These are phyloP conservation scores for Lepidocyrtoides sp. DNA, from an alignment of 2,888 invertebrate species.

Conservation along the genomic window DNA sequence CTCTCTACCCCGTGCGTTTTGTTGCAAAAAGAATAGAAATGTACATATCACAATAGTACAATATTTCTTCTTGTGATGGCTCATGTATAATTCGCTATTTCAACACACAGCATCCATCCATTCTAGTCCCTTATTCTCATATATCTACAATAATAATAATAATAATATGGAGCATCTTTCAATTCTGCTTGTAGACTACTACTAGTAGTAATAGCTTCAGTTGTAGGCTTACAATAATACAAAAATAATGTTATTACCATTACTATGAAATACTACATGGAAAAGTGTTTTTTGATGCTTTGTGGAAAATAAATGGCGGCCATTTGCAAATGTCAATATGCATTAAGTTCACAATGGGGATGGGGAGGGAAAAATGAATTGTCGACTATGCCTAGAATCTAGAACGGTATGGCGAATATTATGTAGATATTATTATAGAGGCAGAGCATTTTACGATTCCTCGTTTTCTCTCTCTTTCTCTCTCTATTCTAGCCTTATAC, in stretches of 20 bases:
- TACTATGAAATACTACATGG: slow-evolving; percentile 27
- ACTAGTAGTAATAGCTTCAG: background rate
- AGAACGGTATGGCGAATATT: background rate
- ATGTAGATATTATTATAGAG: background rate
- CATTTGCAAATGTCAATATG: slow-evolving; percentile 81
- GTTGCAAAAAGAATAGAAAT: too few species aligned
- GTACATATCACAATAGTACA: background rate
- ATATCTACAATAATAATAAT: background rate
- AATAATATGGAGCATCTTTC: background rate
- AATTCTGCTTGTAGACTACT: background rate
- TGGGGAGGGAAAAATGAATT: slow-evolving; percentile 19
- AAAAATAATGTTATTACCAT: slow-evolving; percentile 48
- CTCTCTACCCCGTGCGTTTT: background rate
- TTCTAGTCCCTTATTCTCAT: background rate
- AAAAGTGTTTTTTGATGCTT: slow-evolving; percentile 75
- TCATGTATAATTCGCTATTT: slow-evolving; percentile 36
- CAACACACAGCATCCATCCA: background rate
- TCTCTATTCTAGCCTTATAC: background rate
- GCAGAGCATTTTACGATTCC: background rate
- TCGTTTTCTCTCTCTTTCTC: background rate
- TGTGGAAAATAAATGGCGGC: slow-evolving; percentile 75
- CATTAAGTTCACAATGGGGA: slow-evolving; percentile 75
- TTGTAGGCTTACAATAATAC: too few species aligned
- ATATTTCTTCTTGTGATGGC: background rate
- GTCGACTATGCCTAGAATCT: slow-evolving; percentile 3